Evolutionary conservation across 2,113 vertebrate genomes (phyloP), one percentile per base, ranked within the genome.

Genomic region (Salvelinus fontinalis): DNA sequence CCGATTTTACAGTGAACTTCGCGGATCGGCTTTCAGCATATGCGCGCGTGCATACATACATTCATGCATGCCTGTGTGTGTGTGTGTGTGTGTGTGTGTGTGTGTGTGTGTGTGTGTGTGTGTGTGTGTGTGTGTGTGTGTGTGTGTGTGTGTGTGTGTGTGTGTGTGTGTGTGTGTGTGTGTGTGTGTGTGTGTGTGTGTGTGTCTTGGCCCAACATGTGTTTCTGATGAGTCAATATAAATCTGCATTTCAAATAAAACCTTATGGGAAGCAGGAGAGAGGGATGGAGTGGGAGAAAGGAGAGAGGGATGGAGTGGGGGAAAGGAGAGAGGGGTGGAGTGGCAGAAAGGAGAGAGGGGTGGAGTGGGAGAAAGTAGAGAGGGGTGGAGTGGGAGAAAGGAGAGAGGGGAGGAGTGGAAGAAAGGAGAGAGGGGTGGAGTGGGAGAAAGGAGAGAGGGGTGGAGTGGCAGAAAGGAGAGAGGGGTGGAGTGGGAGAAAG

Each of bases 171-270:
- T 24, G 24, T 24, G 24, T 24, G 24, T 24, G 24, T 24, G 24
- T 24, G 24, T 24, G 24, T 71, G 67, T 34, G 66, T 68, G 18
- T 69, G 27, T 66, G 22, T 51, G 26, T 26, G 26, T 26, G 26
- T 26, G 26, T 26, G 26, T 26, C 48, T 48, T 22, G 39, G 27
- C 31, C 85, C 49, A 66, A 87, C 90, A 92, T 91, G 86, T 92
- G 91, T 91, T 92, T 91, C 87, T 90, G 88, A 88, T 90, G 90
- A 92, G 87, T 89, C 87, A 89, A 91, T 87, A 89, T 86, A 88
- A 83, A 91, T 91, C 89, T 91, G 91, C 89, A 91, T 90, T 91
- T 91, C 87, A 90, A 92, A 91, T 91, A 91, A 90, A 90, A 86
- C 85, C 90, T 90, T 91, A 91, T 87, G 88, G 88, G 91, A 91